Conservation (phyloP, 2,888 invertebrate species). For the Drepanosiphum platanoidis region DNA sequence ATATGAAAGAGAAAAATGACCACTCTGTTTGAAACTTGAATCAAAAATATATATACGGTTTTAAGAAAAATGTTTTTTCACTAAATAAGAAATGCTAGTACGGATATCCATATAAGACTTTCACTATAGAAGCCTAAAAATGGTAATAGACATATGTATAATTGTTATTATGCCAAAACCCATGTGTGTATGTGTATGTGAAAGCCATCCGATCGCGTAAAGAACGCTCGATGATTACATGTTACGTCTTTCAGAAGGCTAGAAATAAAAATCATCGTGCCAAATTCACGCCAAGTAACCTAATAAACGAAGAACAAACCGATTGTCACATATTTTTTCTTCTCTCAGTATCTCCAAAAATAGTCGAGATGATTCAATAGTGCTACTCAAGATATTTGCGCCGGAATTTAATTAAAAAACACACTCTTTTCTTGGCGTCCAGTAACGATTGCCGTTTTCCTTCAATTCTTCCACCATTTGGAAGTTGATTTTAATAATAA, state of each 20-base stretch:
- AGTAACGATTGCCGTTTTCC: not conserved
- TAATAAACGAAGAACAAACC: slow-evolving; percentile 56
- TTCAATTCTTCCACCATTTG: not conserved
- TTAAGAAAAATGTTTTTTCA: slow-evolving; percentile 5
- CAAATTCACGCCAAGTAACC: slow-evolving; percentile 59
- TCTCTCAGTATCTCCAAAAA: slow-evolving; percentile 46
- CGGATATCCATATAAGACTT: slow-evolving; percentile 38
- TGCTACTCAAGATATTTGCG: slow-evolving; percentile 35
- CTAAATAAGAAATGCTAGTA: slow-evolving; percentile 4
- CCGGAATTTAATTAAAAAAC: slow-evolving; percentile 51
- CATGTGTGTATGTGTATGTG: slow-evolving; percentile 32
- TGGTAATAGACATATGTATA: slow-evolving; percentile 53
- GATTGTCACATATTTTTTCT: slow-evolving; percentile 54
- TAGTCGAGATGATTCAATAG: slow-evolving; percentile 57
- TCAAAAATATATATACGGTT: not conserved
- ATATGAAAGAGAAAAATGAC: too few species aligned
- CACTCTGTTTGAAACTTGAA: not conserved
- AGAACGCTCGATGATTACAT: slow-evolving; percentile 56
- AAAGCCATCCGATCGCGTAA: slow-evolving; percentile 59
- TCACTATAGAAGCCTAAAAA: slow-evolving; percentile 54
- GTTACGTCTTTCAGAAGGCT: slow-evolving; percentile 53
- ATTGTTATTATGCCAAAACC: slow-evolving; percentile 60
- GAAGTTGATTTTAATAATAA: not conserved
- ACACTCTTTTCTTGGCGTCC: not conserved
- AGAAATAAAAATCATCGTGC: slow-evolving; percentile 56